Evolutionary conservation across 2,113 vertebrate genomes (phyloP), one percentile per base, ranked within the genome.

Genomic region (Colius striatus): DNA sequence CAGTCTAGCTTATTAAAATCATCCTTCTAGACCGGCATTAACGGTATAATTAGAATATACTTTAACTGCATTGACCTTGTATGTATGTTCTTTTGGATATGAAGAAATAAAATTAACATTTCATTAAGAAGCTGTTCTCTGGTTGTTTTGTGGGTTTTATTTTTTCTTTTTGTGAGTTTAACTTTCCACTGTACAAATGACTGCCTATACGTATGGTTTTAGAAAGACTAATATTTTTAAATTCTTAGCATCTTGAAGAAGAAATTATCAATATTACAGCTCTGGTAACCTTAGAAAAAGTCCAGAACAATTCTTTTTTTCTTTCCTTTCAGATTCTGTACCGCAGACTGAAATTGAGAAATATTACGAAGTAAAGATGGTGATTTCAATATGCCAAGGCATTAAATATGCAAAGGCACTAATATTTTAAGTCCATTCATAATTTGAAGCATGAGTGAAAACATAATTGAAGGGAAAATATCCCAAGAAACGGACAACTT

Each of bases 61-160:
- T 95, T 93, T 89, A 88, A 84, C 80, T 91, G 82, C 55, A 65
- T 45, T 95, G 92, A 90, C 90, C 84, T 92, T 97, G 91, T 89
- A 67, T 93, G 74, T 88, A 47, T 95, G 96, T 94, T 91, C 76
- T 82, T 79, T 85, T 55, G 50, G 43, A 81, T 87, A 43, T 83
- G 70, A 95, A 91, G 74, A 93, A 95, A 95, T 96, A 95, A 95
- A 97, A 95, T 89, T 90, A 94, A 51, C 72, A 84, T 92, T 97
- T 92, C 90, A 95, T 89, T 84, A 97, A 93, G 80, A 88, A 83
- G 36, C 45, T 76, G 67, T 86, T 84, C 53, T 90, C 65, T 74
- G 68, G 5, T 80, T 84, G 53, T 8, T 23, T 36, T 66, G 43
- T 11, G 47, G 22, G 1, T 8, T 57, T 23, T 25, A 26, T 67